Evolutionary conservation across 1,140 invertebrate genomes (phyloP).

Genomic region (Eupeodes corollae): DNA sequence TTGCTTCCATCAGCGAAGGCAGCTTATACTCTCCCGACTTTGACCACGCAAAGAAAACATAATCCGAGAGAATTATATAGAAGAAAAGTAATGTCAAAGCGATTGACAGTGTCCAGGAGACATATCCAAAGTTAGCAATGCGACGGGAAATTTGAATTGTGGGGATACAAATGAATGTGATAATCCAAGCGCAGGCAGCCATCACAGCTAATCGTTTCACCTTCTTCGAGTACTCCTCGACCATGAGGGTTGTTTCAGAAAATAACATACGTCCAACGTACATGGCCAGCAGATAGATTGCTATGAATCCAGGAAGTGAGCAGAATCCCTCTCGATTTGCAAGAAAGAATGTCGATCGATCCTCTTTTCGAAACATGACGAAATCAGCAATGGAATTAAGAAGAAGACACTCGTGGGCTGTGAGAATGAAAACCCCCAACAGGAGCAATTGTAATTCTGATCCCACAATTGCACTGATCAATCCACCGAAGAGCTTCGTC

Average conservation of each 20-base stretch:
- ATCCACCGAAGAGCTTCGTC: conserved; percentile 60
- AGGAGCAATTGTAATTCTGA: conserved; percentile 11
- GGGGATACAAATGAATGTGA: conserved; percentile 38
- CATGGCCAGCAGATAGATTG: conserved; percentile 66
- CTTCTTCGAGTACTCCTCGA: conserved; percentile 22
- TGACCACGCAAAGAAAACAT: neutral
- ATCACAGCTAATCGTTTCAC: conserved; percentile 35
- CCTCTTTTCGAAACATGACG: conserved; percentile 49
- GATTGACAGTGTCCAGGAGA: conserved; percentile 58
- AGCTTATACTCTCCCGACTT: too few species aligned
- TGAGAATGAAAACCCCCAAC: conserved; percentile 36
- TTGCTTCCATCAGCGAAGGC: too few species aligned
- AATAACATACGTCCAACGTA: conserved; percentile 52
- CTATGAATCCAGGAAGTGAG: conserved; percentile 72
- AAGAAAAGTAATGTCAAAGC: conserved; percentile 41
- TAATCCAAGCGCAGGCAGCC: conserved; percentile 38
- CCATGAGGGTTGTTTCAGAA: conserved; percentile 27
- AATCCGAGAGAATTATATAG: conserved; percentile 34
- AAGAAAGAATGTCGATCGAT: conserved; percentile 50
- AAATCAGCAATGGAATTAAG: conserved; percentile 53
- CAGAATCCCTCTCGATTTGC: conserved; percentile 85
- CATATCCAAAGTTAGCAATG: conserved; percentile 66
- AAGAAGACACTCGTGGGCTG: conserved; percentile 59
- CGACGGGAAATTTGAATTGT: conserved; percentile 51
- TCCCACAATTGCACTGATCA: conserved; percentile 9